Percentiles rank a stretch among this genome's conserved stretches.
Evolutionary conservation across 53 echinoderm and acorn worm genomes (phyloP).

Genomic region (Holothuria leucospilota): DNA sequence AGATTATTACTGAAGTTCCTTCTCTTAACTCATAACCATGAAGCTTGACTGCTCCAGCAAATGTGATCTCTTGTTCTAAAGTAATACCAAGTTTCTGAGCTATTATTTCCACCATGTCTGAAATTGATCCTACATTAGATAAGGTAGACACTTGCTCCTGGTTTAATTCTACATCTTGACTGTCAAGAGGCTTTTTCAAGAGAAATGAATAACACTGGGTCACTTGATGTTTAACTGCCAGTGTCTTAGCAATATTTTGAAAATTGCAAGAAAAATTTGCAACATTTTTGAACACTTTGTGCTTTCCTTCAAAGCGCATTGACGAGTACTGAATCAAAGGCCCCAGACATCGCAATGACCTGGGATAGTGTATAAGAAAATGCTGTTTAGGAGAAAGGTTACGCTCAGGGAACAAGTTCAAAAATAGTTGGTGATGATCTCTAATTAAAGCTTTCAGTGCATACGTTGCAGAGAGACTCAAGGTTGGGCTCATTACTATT

Average conservation of each 20-base stretch:
- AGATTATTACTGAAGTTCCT: constrained; percentile 13
- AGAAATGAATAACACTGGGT: neutral
- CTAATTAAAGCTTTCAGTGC: constrained; percentile 24
- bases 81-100: too few species aligned
- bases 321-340: constrained; percentile 38
- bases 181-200: neutral
- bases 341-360: constrained; percentile 24
- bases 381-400: constrained; percentile 56
- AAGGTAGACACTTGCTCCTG: neutral
- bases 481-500: constrained; percentile 25
- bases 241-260: constrained; percentile 53
- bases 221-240: constrained; percentile 38
- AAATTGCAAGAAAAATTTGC: constrained; percentile 6
- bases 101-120: too few species aligned
- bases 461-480: constrained; percentile 44
- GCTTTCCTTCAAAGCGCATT: constrained; percentile 57
- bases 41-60: constrained; percentile 40
- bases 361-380: constrained; percentile 48
- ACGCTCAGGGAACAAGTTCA: constrained; percentile 26
- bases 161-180: neutral
- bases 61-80: neutral
- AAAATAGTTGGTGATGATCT: constrained; percentile 45
- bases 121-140: too few species aligned
- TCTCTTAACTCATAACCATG: constrained; percentile 38
- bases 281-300: constrained; percentile 43